Evolutionary conservation across 2,888 invertebrate species (phyloP).

Genomic region (Cryptus armator): DNA sequence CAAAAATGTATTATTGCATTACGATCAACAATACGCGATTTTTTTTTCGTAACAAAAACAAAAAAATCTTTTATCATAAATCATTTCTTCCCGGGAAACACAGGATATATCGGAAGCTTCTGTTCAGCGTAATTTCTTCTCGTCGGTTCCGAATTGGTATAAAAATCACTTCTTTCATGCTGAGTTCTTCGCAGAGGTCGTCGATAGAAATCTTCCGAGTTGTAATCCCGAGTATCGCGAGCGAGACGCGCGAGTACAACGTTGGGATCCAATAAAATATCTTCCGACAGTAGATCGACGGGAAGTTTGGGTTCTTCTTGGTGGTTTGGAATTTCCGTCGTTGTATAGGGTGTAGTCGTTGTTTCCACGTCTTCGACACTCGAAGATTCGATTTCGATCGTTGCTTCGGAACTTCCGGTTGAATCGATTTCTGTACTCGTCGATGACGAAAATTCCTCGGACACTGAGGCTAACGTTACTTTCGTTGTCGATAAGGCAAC

Average conservation of each 20-base stretch:
- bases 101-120: conserved; percentile 72
- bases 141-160: neutral
- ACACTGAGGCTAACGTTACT: conserved; percentile 13
- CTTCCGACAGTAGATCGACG: conserved; percentile 70
- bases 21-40: neutral
- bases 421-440: conserved; percentile 4
- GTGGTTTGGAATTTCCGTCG: conserved; percentile 1
- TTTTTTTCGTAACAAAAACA: neutral
- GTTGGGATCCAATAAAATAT: conserved; percentile 73
- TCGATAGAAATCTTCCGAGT: conserved; percentile 36
- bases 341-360: conserved; percentile 59
- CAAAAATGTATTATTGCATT: neutral
- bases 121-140: conserved; percentile 48
- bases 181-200: conserved; percentile 36
- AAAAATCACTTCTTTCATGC: neutral
- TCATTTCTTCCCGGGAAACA: conserved; percentile 77
- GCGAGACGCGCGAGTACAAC: conserved; percentile 71
- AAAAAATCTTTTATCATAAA: neutral
- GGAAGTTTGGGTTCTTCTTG: conserved; percentile 65
- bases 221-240: conserved; percentile 54
- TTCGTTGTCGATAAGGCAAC: neutral
- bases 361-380: neutral
- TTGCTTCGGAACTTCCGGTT: conserved; percentile 9
- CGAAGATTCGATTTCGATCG: conserved; percentile 3
- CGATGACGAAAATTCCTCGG: conserved; percentile 5